Evolutionary conservation across 2,888 invertebrate species (phyloP).

Genomic region (Melanotus villosus): DNA sequence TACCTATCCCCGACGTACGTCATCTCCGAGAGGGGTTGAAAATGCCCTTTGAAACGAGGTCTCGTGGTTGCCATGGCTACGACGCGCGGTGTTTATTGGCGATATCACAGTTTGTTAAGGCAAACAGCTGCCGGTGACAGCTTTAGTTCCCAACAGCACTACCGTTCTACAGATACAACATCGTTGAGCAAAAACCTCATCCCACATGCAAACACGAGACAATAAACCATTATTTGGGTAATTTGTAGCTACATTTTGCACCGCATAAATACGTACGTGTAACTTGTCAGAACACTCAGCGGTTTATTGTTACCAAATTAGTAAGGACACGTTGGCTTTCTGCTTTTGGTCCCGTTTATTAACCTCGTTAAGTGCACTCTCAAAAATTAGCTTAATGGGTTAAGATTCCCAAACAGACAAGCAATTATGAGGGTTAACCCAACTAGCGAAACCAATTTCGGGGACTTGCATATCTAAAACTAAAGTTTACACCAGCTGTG

Average conservation of each 20-base stretch:
- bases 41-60: slow-evolving; percentile 43
- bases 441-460: too few relatives aligned
- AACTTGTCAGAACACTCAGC: neutral
- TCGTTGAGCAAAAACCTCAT: slow-evolving; percentile 51
- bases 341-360: too few relatives aligned
- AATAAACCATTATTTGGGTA: slow-evolving; percentile 53
- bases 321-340: too few relatives aligned
- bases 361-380: too few relatives aligned
- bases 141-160: slow-evolving; percentile 60
- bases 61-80: slow-evolving; percentile 56
- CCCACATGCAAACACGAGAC: slow-evolving; percentile 56
- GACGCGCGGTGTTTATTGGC: slow-evolving; percentile 62
- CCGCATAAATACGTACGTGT: slow-evolving; percentile 18
- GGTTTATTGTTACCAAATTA: too few relatives aligned
- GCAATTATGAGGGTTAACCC: too few relatives aligned
- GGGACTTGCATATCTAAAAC: too few relatives aligned
- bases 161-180: slow-evolving; percentile 52
- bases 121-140: slow-evolving; percentile 61
- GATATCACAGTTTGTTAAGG: slow-evolving; percentile 63
- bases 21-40: slow-evolving; percentile 37
- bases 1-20: slow-evolving; percentile 44
- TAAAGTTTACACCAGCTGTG: too few relatives aligned
- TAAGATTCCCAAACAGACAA: too few relatives aligned
- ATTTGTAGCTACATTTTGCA: slow-evolving; percentile 50
- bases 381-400: too few relatives aligned